A percentile compares a stretch with the other conserved stretches of the same genome.
Conservation (phyloP, 1,140 invertebrate genomes). For the Ceratina calcarata region DNA sequence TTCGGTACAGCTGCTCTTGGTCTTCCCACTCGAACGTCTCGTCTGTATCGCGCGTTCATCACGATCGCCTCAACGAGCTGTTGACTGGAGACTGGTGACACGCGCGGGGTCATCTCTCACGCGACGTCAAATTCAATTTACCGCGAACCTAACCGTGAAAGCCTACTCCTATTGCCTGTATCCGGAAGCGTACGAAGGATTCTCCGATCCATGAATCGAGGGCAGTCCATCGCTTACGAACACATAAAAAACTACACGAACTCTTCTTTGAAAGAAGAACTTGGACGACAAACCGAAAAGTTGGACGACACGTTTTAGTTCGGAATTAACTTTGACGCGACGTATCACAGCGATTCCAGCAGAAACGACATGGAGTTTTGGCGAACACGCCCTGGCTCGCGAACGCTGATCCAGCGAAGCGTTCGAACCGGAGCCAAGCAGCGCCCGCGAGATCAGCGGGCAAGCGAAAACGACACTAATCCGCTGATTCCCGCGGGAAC, state of each 20-base stretch:
- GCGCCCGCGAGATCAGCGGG: background rate
- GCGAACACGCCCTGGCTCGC: background rate
- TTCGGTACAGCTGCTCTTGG: too few relatives aligned
- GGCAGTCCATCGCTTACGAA: too few relatives aligned
- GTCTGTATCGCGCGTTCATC: background rate
- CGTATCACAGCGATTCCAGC: background rate
- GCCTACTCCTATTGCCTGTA: background rate
- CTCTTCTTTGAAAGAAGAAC: background rate
- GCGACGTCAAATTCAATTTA: slow-evolving; percentile 28
- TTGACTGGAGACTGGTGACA: too few relatives aligned
- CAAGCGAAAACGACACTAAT: background rate
- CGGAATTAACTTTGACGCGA: background rate
- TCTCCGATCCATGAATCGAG: slow-evolving; percentile 3
- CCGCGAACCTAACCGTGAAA: background rate
- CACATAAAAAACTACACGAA: too few relatives aligned
- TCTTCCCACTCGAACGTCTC: background rate
- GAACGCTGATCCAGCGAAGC: slow-evolving; percentile 29
- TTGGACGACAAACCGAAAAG: background rate
- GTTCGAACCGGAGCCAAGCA: slow-evolving; percentile 30
- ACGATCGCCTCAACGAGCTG: slow-evolving; percentile 18
- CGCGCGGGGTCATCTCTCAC: background rate
- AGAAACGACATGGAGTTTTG: background rate
- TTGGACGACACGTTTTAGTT: background rate
- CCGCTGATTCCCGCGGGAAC: background rate
- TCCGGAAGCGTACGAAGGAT: background rate